Evolutionary conservation across 2,797 vertebrate species (phyloP).

Genomic region (Jordanella pulchra): DNA sequence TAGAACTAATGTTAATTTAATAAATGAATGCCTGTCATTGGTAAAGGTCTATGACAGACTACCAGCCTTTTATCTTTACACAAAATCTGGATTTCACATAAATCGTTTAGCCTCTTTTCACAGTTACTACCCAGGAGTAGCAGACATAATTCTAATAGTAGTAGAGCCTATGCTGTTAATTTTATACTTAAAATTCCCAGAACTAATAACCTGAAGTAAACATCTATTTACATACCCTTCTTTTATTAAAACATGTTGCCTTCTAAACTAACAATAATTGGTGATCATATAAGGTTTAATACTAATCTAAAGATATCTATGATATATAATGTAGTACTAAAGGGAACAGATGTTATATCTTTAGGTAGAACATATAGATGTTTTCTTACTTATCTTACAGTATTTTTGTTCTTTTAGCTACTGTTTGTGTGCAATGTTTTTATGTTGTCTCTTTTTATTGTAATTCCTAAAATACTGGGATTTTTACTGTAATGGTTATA

Average conservation of each 20-base stretch:
- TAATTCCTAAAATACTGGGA: no score
- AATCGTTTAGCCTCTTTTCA: neutral
- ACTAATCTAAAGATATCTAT: conserved; percentile 6
- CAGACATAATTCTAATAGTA: neutral
- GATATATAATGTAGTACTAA: conserved; percentile 3
- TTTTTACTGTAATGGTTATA: no score
- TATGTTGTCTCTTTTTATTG: no score
- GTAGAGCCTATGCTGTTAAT: neutral
- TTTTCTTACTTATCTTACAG: no score
- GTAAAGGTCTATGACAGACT: neutral
- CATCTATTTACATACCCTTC: neutral
- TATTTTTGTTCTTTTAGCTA: no score
- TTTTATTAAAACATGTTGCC: neutral
- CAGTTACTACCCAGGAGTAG: neutral
- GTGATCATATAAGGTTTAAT: conserved; percentile 19
- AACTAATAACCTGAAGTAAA: neutral
- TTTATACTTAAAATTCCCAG: neutral
- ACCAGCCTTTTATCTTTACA: neutral
- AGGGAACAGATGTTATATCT: no score
- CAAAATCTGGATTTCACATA: neutral
- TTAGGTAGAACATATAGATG: no score
- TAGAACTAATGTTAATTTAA: neutral
- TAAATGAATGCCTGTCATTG: neutral
- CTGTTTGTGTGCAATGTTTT: no score
- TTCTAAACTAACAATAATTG: neutral